Conservation (phyloP, 2,888 invertebrate genomes). For the Dolomedes plantarius region DNA sequence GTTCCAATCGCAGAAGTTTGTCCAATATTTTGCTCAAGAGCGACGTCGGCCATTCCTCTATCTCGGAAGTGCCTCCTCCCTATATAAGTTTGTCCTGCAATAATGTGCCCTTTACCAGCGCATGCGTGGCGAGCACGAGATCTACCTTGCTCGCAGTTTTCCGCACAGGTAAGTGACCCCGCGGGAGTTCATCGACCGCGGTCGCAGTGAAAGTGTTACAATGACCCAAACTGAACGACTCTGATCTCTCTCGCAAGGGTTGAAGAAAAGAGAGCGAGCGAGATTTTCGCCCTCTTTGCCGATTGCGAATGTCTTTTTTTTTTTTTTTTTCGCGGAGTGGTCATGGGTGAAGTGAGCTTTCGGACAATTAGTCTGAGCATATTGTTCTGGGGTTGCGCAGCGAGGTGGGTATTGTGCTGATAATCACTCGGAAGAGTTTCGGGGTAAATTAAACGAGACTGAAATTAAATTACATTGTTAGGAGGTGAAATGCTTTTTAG, state of each 20-base stretch:
- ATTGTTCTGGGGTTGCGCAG: too few relatives aligned
- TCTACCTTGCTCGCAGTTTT: constrained; percentile 1
- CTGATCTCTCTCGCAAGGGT: not conserved
- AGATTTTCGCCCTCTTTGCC: not conserved
- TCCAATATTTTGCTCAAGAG: too few relatives aligned
- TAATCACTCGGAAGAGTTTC: too few relatives aligned
- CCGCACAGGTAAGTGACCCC: constrained; percentile 60
- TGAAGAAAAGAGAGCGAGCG: not conserved
- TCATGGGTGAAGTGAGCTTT: not conserved
- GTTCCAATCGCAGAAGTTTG: too few relatives aligned
- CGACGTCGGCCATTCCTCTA: too few relatives aligned
- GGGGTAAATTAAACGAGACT: too few relatives aligned
- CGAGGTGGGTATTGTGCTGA: too few relatives aligned
- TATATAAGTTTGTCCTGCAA: not conserved
- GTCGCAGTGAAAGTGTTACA: constrained; percentile 67
- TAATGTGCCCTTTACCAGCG: not conserved
- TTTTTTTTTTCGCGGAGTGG: not conserved
- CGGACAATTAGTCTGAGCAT: too few relatives aligned
- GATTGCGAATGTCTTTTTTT: not conserved
- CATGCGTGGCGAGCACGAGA: constrained; percentile 10
- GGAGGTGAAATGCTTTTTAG: too few relatives aligned
- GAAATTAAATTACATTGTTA: too few relatives aligned
- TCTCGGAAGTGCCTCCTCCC: not conserved
- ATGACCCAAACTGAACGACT: constrained; percentile 42
- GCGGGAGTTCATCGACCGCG: constrained; percentile 42